Evolutionary conservation across 2,888 invertebrate genomes (phyloP), one percentile per base, ranked within the genome.

Genomic region (Adelphocoris suturalis): DNA sequence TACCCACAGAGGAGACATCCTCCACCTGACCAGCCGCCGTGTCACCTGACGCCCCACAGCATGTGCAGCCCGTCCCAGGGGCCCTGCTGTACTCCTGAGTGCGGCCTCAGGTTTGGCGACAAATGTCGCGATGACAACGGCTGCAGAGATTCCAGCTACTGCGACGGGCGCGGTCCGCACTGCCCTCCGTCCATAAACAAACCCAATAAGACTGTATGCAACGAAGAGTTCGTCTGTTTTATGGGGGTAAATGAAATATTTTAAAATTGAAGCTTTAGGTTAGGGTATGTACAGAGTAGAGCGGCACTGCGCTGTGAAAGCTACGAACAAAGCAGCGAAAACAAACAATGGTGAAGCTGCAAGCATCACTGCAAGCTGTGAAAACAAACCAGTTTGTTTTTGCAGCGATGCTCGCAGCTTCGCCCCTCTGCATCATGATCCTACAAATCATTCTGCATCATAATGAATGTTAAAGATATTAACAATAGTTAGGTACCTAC

Each of bases 211-310:
- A 98, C 98, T 4, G 96, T 98, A 91, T 99, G 99, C 94, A 99
- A 99, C 93, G 97, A 98, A 93, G 98, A 98, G 93, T 98, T 99
- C 92, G 98, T 99, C 90, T 99, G 99, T 93, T 98, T 97, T 93
- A 97, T 97, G 96, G 99, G 99, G 93, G 97, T 98, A 93, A 37
- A 37, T 37, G 7, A 37, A 2, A 2, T 37, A 37, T 4, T 95
- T n/a, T 57, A 37, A 37, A 37, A 2, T 7, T 37, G 37, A 37
- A 37, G 37, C n/a, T n/a, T n/a, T n/a, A n/a, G n/a, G n/a, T n/a
- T n/a, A n/a, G n/a, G n/a, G n/a, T n/a, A n/a, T n/a, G n/a, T n/a
- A n/a, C n/a, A n/a, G n/a, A n/a, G n/a, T n/a, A n/a, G n/a, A n/a
- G n/a, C n/a, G n/a, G n/a, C n/a, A n/a, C n/a, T n/a, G n/a, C n/a